Percentiles rank a stretch among this genome's conserved stretches.
Conservation (phyloP, 2,113 vertebrate species). For the Gnathonemus echidnorhynchus region DNA sequence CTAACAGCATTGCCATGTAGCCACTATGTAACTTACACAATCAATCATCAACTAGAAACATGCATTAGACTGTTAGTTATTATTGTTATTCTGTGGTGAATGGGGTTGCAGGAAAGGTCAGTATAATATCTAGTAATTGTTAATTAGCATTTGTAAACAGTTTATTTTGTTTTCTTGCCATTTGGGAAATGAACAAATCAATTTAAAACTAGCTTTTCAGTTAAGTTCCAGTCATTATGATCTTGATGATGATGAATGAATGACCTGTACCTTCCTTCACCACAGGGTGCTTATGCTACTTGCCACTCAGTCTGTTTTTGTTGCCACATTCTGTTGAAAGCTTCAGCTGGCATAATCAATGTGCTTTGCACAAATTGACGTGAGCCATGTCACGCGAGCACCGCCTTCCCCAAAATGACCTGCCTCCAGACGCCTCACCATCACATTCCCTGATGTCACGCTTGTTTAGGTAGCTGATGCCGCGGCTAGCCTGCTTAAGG, state of each 20-base stretch:
- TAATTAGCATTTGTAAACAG: not conserved
- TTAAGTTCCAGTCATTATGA: not conserved
- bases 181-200: not conserved
- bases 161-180: not conserved
- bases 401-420: not conserved
- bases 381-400: not conserved
- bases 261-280: constrained; percentile 1
- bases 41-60: not conserved
- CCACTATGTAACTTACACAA: not conserved
- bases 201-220: not conserved
- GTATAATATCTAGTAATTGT: not conserved
- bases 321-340: not conserved
- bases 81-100: constrained; percentile 1
- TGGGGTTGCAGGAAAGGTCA: not conserved
- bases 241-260: not conserved
- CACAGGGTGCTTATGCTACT: not conserved
- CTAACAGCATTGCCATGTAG: not conserved
- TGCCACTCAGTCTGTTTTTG: not conserved
- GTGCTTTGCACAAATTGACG: not conserved
- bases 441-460: not conserved
- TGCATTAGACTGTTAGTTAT: not conserved
- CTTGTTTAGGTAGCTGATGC: no score
- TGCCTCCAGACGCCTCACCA: not conserved
- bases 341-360: not conserved
- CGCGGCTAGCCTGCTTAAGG: not conserved